These are phyloP conservation scores for Anolis apletophallus DNA, from an alignment of 2,797 vertebrate genomes.

Conservation along the genomic window DNA sequence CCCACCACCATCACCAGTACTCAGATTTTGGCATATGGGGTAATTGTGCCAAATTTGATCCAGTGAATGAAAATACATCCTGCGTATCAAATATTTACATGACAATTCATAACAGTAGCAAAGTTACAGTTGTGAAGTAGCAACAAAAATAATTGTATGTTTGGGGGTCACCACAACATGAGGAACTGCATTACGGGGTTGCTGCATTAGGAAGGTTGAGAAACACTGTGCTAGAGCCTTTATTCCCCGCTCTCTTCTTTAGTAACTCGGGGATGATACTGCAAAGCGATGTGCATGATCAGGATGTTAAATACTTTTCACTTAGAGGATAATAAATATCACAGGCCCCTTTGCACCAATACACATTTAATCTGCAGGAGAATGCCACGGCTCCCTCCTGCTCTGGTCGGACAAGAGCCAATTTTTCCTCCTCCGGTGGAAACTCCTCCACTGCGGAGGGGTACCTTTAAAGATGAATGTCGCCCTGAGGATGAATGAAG, in stretches of 20 bases:
- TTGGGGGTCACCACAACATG: no score
- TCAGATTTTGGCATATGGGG: no score
- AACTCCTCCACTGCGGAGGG: not conserved
- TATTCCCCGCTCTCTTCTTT: not conserved
- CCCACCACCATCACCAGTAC: no score
- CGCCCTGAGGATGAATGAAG: not conserved
- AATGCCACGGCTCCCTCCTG: not conserved
- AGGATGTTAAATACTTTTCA: not conserved
- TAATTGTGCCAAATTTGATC: no score
- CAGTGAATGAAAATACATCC: no score
- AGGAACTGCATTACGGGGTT: no score
- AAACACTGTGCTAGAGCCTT: no score
- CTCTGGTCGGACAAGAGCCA: not conserved
- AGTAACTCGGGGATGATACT: not conserved
- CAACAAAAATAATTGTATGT: no score
- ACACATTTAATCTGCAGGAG: conserved; percentile 14
- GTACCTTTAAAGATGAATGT: not conserved
- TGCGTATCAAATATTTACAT: no score
- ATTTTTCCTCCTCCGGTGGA: not conserved
- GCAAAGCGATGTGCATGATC: not conserved
- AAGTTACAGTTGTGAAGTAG: no score
- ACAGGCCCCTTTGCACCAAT: not conserved
- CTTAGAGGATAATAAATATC: conserved; percentile 17
- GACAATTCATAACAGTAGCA: no score
- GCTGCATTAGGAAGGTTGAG: no score